These are phyloP conservation scores for Nanorana parkeri DNA, from an alignment of 2,113 vertebrate genomes.

Conservation along the genomic window DNA sequence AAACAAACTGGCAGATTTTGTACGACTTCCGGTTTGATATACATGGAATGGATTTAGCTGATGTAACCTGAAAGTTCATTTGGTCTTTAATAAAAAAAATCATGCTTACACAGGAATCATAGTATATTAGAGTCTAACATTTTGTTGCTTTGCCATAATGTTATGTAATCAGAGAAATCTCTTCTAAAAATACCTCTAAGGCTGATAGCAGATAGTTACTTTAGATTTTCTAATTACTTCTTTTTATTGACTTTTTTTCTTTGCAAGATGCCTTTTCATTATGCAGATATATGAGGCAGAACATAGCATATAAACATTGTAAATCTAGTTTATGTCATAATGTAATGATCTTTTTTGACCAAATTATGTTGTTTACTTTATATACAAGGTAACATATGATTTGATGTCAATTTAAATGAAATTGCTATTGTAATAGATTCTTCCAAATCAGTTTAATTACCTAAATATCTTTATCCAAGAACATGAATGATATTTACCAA, in stretches of 20 bases:
- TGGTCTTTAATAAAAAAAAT: no score
- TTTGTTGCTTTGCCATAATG: no score
- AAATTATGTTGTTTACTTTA: conserved; percentile 30
- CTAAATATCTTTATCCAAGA: conserved; percentile 3
- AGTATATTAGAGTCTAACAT: no score
- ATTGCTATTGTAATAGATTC: not conserved
- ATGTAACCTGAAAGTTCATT: no score
- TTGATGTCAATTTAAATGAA: conserved; percentile 22
- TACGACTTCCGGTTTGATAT: no score
- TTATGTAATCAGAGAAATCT: not conserved
- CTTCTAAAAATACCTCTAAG: conserved; percentile 10
- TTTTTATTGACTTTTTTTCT: conserved; percentile 33
- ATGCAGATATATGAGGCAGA: conserved; percentile 47
- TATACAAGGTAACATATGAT: conserved; percentile 43
- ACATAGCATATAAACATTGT: conserved; percentile 37
- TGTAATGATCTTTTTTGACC: conserved; percentile 25
- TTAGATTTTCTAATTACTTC: conserved; percentile 45
- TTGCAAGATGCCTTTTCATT: conserved; percentile 32
- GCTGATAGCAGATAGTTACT: conserved; percentile 36
- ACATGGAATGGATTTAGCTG: no score
- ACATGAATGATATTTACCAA: not conserved
- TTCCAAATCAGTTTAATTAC: conserved; percentile 21
- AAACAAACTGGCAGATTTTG: no score
- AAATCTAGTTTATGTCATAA: conserved; percentile 36
- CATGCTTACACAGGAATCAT: no score